Base-by-base conservation (phyloP, 2,888 invertebrate species). In the Gryllus longicercus region DNA sequence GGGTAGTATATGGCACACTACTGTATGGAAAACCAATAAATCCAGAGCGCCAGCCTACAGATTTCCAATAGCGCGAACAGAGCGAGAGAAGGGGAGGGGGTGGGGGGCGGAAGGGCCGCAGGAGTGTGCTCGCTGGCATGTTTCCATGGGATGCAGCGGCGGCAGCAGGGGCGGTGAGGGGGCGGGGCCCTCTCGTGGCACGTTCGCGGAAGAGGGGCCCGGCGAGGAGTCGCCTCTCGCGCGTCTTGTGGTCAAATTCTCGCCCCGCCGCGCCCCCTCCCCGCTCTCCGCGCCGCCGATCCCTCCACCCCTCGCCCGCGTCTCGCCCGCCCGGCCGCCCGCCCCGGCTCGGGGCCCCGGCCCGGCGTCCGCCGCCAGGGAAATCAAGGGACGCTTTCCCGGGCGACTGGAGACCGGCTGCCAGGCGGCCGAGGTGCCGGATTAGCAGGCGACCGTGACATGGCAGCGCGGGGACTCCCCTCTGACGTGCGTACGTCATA, bases 11-110 rank as follows among this genome's bases (percentile, higher is more conserved):
- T 76, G 78, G 76, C 78, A 80, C 81, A 80, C 78, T 78, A 78
- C 81, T 82, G 81, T 82, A 82, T 82, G 82, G 82, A 82, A 82
- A 82, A 82, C 82, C 82, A 82, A 82, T 82, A 82, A 82, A 82
- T 82, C 81, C 81, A 80, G 79, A 75, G 80, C 80, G 50, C 81
- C 81, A 79, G 77, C 80, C 80, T 81, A 80, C 82, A 81, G 82
- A 82, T 82, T 81, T 82, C 82, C 82, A 82, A 82, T 82, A 82
- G 82, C 63, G 80, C n/a, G 79, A 78, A 51, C 74, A 74, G 78
- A 75, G 38, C n/a, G 80, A 50, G 49, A 51, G 74, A 76, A 63
- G 63, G 77, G 79, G 49, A n/a, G n/a, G n/a, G n/a, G n/a, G n/a
- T n/a, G n/a, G n/a, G 49, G 49, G 78, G 25, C 49, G 75, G 77